These are phyloP conservation scores for Agonopterix arenella DNA, from an alignment of 2,888 invertebrate species.

Conservation along the genomic window DNA sequence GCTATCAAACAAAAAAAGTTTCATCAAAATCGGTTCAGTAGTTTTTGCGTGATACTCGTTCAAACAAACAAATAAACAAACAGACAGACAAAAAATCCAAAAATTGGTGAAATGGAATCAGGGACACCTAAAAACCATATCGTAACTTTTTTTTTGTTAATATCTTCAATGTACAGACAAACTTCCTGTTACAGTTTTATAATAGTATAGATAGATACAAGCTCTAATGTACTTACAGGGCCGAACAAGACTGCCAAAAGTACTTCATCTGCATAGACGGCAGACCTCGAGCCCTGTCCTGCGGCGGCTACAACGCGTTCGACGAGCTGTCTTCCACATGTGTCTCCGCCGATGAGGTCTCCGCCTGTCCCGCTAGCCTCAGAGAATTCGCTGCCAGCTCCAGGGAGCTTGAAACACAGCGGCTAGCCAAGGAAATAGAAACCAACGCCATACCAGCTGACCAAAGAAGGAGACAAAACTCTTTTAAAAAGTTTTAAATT, in stretches of 20 bases:
- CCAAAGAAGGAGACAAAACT: constrained; percentile 4
- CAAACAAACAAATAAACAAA: too few species aligned
- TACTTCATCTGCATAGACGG: constrained; percentile 87
- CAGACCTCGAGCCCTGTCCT: constrained; percentile 84
- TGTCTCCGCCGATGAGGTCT: constrained; percentile 86
- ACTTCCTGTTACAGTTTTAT: too few species aligned
- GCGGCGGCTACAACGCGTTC: constrained; percentile 86
- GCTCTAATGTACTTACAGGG: constrained; percentile 46
- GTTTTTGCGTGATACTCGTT: too few species aligned
- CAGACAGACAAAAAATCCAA: too few species aligned
- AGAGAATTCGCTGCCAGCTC: constrained; percentile 38
- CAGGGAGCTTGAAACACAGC: constrained; percentile 42
- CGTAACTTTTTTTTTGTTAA: too few species aligned
- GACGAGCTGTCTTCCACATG: constrained; percentile 84
- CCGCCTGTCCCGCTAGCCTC: constrained; percentile 78
- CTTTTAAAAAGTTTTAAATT: too few species aligned
- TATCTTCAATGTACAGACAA: too few species aligned
- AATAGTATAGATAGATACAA: too few species aligned
- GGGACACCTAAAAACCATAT: too few species aligned
- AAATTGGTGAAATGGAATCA: too few species aligned
- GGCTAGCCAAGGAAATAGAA: constrained; percentile 40
- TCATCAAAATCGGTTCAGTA: too few species aligned
- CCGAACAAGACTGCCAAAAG: constrained; percentile 82
- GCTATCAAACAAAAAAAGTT: too few species aligned
- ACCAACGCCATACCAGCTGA: constrained; percentile 21